Evolutionary conservation across 1,140 invertebrate genomes (phyloP).

Genomic region (Gerris buenoi): DNA sequence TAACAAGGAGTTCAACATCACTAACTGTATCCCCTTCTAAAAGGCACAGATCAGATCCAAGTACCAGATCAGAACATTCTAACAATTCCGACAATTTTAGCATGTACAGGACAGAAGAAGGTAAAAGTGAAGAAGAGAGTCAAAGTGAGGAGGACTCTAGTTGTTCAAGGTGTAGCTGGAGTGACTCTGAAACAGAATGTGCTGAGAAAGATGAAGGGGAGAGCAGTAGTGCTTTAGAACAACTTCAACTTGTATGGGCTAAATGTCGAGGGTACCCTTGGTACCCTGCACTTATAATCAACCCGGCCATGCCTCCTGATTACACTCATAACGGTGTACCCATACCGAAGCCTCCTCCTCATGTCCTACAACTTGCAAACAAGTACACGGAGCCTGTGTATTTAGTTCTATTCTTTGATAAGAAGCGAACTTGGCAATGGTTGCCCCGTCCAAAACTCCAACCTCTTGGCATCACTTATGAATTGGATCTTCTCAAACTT

Average conservation of each 20-base stretch:
- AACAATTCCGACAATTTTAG: background rate
- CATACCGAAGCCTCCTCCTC: background rate
- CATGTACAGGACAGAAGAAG: background rate
- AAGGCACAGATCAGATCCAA: background rate
- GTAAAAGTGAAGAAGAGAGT: background rate
- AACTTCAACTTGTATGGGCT: conserved; percentile 83
- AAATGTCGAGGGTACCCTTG: conserved; percentile 92
- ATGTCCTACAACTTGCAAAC: background rate
- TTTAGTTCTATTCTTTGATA: background rate
- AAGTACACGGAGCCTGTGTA: background rate
- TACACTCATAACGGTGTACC: background rate
- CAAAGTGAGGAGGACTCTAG: conserved; percentile 13
- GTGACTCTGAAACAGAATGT: conserved; percentile 4
- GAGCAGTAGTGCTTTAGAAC: conserved; percentile 19
- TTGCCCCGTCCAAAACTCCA: conserved; percentile 81
- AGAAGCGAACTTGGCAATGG: conserved; percentile 60
- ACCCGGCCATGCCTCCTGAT: background rate
- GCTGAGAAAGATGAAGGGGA: background rate
- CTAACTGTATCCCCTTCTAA: background rate
- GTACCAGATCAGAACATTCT: background rate
- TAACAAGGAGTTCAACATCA: background rate
- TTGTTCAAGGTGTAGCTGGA: conserved; percentile 7
- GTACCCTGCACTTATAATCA: conserved; percentile 66
- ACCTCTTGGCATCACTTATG: conserved; percentile 70
- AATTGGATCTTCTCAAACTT: conserved; percentile 45